These are phyloP conservation scores for Chanos chanos DNA, from an alignment of 2,797 vertebrate species.

Conservation along the genomic window DNA sequence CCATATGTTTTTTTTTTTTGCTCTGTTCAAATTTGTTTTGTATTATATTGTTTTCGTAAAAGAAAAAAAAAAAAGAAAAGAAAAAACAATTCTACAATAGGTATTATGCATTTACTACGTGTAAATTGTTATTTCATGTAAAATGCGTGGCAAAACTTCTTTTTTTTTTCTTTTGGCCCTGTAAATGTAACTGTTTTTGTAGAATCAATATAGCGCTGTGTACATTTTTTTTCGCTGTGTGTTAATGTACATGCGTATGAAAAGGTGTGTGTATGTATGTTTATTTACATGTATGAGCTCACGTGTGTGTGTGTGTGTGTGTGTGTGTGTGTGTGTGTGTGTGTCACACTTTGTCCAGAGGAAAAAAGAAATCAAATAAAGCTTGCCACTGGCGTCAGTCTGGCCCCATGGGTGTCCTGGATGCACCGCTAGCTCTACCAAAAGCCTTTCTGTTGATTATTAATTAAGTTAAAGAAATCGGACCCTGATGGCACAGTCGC, in stretches of 20 bases:
- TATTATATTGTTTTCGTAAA: background rate
- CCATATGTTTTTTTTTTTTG: slow-evolving; percentile 23
- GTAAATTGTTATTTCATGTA: too few species aligned
- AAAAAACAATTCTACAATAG: too few species aligned
- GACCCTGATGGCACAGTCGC: slow-evolving; percentile 36
- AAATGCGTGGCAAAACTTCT: too few species aligned
- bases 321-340: background rate
- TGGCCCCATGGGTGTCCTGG: background rate
- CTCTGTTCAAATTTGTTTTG: background rate
- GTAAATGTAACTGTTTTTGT: too few species aligned
- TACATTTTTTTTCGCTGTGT: too few species aligned
- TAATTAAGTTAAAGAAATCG: slow-evolving; percentile 56
- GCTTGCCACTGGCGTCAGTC: background rate
- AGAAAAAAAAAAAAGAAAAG: too few species aligned
- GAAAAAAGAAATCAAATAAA: slow-evolving; percentile 7
- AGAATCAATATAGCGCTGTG: too few species aligned
- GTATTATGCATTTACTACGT: too few species aligned
- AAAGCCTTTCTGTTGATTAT: slow-evolving; percentile 53
- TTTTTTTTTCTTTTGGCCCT: too few species aligned
- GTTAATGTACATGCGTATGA: too few species aligned
- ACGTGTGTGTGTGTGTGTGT: slow-evolving; percentile 1
- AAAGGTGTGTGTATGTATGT: background rate
- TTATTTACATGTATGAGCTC: background rate
- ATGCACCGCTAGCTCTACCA: slow-evolving; percentile 1
- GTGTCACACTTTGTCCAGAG: background rate